Percentiles rank a stretch among this genome's conserved stretches.
phyloP scores from a whole-genome alignment of 1,140 invertebrate genomes.

The Sweltsa coloradensis region DNA sequence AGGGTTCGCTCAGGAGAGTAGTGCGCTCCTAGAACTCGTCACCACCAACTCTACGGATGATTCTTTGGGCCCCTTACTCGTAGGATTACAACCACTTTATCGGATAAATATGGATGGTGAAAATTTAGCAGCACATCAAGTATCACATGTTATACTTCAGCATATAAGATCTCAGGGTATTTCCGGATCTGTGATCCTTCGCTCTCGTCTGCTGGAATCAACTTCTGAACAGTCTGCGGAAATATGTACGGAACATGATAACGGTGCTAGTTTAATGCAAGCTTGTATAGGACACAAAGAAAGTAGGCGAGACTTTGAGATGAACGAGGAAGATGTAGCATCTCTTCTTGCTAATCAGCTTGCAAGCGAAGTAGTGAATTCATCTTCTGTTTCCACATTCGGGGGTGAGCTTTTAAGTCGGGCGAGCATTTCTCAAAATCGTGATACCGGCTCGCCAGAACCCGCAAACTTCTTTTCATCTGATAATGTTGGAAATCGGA shows the following conservation, averaged over 20 bases:
- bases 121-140: background rate
- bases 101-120: too few relatives aligned
- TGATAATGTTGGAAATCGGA: too few relatives aligned
- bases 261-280: background rate
- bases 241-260: background rate
- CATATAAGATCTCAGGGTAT: background rate
- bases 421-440: too few relatives aligned
- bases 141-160: background rate
- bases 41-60: background rate
- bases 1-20: background rate
- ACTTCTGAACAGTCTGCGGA: background rate
- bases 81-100: too few relatives aligned
- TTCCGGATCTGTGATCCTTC: background rate
- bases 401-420: too few relatives aligned
- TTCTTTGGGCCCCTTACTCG: too few relatives aligned
- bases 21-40: background rate
- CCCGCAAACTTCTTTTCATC: too few relatives aligned
- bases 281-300: slow-evolving; percentile 6
- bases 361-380: slow-evolving; percentile 6
- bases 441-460: too few relatives aligned
- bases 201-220: background rate
- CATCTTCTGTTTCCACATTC: too few relatives aligned
- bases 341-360: slow-evolving; percentile 15
- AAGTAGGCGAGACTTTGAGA: slow-evolving; percentile 11
- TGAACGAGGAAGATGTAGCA: slow-evolving; percentile 16